Conservation (phyloP, 2,797 vertebrate species). For the Melanotaenia parkinsoni region DNA sequence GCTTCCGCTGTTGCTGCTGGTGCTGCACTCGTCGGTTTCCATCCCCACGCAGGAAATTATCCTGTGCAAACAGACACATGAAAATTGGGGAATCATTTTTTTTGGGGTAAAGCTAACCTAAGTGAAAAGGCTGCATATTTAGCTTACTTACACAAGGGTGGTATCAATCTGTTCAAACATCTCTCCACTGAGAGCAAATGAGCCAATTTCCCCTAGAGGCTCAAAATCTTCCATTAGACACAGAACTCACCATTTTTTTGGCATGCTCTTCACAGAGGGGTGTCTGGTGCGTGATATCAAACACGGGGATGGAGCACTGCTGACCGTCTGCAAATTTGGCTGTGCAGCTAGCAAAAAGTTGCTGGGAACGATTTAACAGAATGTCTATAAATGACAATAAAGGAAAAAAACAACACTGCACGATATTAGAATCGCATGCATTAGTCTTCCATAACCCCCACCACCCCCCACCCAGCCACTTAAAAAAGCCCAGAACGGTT, state of each 20-base stretch:
- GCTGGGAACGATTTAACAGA: constrained; percentile 96
- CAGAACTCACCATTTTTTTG: constrained; percentile 96
- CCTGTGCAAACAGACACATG: constrained; percentile 77
- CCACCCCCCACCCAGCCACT: no score
- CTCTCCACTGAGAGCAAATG: background rate
- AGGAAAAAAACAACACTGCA: constrained; percentile 66
- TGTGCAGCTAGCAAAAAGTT: constrained; percentile 99
- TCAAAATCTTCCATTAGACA: background rate
- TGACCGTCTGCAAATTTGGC: constrained; percentile 99
- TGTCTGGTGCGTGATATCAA: constrained; percentile 99
- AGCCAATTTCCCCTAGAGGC: background rate
- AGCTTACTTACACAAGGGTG: background rate
- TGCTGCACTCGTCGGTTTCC: constrained; percentile 95
- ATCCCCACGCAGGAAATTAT: constrained; percentile 98
- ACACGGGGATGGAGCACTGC: constrained; percentile 98
- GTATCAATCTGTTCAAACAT: background rate
- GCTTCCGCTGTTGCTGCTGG: constrained; percentile 98
- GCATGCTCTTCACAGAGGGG: constrained; percentile 99
- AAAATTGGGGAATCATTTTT: background rate
- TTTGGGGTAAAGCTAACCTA: background rate
- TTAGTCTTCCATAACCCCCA: no score
- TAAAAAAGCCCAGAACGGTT: no score
- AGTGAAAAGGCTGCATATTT: background rate
- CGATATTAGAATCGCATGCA: background rate
- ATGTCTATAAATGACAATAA: constrained; percentile 88